Evolutionary conservation across 2,797 vertebrate genomes (phyloP), one percentile per base, ranked within the genome.

Genomic region (Acridotheres tristis): DNA sequence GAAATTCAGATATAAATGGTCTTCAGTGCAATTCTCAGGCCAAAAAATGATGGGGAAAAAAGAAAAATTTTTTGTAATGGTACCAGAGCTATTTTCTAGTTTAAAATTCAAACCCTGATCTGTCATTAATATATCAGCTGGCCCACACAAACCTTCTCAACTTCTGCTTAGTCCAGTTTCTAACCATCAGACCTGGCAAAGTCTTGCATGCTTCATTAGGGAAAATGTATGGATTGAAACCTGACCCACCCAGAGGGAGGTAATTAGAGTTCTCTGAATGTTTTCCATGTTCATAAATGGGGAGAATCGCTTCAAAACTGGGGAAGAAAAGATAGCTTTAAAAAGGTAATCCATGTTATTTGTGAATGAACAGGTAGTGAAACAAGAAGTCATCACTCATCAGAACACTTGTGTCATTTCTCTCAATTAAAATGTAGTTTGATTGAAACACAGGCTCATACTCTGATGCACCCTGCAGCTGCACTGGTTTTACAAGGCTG

Each of bases 131-230:
- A 6, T n/a, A 17, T 63, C 47, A 66, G 3, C 40, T 62, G 25
- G 17, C 13, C 12, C 1, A 6, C 16, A 66, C 3, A 59, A 83
- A 74, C 13, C 11, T 75, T 18, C 18, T 54, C 29, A 66, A 47
- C 20, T 81, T 86, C 42, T 85, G 4, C 32, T 77, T 63, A 67
- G 29, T 77, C 6, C 6, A 9, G 3, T 20, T 63, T 16, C 48
- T 77, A 72, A 11, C 18, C 11, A 20, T 62, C 34, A 38, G 4
- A 71, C 7, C 3, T n/a, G 29, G 13, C 3, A 63, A 88, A 71
- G 5, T 1, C 7, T 45, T 32, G 25, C 25, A 59, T 43, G 6
- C 2, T 53, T 62, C 1, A 0, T 23, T 38, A 17, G 29, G 30
- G 36, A 89, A 73, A 63, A 76, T 4, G 0, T 45, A 16, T 14